phyloP scores from a whole-genome alignment of 2,888 invertebrate species.

The Ophioninae sp. region DNA sequence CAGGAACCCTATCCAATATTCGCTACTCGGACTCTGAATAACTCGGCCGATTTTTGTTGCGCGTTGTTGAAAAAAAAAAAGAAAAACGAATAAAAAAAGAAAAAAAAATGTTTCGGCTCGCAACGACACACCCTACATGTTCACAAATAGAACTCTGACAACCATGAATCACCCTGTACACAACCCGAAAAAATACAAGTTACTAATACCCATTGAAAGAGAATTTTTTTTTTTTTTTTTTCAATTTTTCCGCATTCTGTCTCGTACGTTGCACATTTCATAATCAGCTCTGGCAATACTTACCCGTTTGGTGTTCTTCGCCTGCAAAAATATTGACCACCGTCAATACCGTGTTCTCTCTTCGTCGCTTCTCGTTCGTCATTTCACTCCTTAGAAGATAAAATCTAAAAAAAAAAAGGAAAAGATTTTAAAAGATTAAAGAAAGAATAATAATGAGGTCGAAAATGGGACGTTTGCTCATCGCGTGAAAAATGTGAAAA shows the following conservation, averaged over 20 bases:
- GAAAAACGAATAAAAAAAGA: no score
- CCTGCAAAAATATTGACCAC: neutral
- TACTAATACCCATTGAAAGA: neutral
- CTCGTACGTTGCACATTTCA: neutral
- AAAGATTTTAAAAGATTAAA: conserved; percentile 2
- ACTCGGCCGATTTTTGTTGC: no score
- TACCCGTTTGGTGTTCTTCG: neutral
- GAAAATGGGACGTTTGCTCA: conserved; percentile 32
- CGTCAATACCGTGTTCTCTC: neutral
- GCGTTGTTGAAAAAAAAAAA: no score
- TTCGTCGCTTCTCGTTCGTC: conserved; percentile 5
- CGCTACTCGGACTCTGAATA: no score
- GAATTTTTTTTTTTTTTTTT: neutral
- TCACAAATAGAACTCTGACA: neutral
- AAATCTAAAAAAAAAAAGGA: neutral
- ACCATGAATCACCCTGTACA: neutral
- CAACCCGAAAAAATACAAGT: neutral
- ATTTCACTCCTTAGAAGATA: conserved; percentile 22
- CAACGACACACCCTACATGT: neutral
- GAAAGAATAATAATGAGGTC: conserved; percentile 1
- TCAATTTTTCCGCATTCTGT: neutral
- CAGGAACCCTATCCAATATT: no score
- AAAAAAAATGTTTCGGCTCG: neutral
- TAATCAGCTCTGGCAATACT: neutral
- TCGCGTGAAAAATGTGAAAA: conserved; percentile 48